phyloP scores from a whole-genome alignment of 2,888 invertebrate genomes.

The Eugnorisma glareosa region DNA sequence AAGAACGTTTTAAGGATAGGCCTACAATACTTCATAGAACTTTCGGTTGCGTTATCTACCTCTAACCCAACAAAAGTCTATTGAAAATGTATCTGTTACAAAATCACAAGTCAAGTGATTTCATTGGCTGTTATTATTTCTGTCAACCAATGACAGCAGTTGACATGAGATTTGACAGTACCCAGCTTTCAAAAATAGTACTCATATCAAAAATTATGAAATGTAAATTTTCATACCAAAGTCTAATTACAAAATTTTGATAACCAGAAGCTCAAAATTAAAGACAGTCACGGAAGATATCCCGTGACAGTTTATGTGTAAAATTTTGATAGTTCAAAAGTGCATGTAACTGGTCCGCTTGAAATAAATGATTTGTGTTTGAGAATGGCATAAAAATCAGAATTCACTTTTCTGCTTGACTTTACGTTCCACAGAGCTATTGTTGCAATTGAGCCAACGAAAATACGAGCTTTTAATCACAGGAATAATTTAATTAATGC shows the following conservation, averaged over 20 bases:
- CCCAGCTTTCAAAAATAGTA: background rate
- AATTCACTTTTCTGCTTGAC: slow-evolving; percentile 15
- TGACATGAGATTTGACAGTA: background rate
- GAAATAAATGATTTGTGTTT: background rate
- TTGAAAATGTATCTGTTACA: background rate
- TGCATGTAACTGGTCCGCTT: background rate
- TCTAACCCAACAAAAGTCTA: background rate
- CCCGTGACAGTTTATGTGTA: too few relatives aligned
- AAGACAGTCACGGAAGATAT: too few relatives aligned
- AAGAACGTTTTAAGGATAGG: background rate
- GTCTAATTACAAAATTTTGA: background rate
- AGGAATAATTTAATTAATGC: background rate
- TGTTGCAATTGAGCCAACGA: background rate
- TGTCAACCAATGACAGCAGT: background rate
- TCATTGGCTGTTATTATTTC: background rate
- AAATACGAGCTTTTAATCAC: slow-evolving; percentile 11
- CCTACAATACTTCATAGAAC: background rate
- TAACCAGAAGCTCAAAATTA: too few relatives aligned
- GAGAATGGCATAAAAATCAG: background rate
- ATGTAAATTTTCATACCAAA: background rate
- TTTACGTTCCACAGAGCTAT: slow-evolving; percentile 17
- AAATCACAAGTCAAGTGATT: slow-evolving; percentile 1
- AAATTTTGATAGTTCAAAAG: background rate
- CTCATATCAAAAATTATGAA: background rate
- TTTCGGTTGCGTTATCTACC: background rate